Conservation (phyloP, 92 coral and sea anemone genomes). For the Isaurus tuberculatus region DNA sequence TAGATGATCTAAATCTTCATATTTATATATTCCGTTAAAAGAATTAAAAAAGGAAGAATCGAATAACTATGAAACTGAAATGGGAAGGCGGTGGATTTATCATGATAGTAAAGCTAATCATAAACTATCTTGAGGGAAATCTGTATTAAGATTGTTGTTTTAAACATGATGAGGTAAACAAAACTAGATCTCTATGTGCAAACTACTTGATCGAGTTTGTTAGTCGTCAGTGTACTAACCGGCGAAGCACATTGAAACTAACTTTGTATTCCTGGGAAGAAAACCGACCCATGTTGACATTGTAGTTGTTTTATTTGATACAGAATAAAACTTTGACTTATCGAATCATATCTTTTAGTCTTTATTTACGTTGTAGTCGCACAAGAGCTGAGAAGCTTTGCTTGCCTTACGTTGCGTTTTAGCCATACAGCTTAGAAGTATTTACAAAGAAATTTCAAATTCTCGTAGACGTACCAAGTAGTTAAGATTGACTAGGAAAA, state of each 20-base stretch:
- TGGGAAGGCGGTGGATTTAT: background rate
- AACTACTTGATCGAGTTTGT: background rate
- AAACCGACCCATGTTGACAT: too few species aligned
- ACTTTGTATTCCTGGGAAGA: background rate
- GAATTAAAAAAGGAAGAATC: background rate
- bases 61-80: background rate
- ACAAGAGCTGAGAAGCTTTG: too few species aligned
- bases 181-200: conserved; percentile 9
- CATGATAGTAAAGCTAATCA: background rate
- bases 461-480: too few species aligned
- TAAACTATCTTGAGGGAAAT: conserved; percentile 13
- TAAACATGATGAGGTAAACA: conserved; percentile 31
- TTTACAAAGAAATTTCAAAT: too few species aligned
- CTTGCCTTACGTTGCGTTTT: too few species aligned
- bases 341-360: too few species aligned
- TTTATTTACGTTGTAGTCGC: too few species aligned
- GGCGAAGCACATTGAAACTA: conserved; percentile 9
- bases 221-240: background rate
- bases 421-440: too few species aligned
- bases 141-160: conserved; percentile 28
- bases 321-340: too few species aligned
- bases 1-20: background rate
- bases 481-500: too few species aligned
- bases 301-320: too few species aligned
- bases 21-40: background rate